phyloP scores from a whole-genome alignment of 1,140 invertebrate species.

The Tribolium madens region DNA sequence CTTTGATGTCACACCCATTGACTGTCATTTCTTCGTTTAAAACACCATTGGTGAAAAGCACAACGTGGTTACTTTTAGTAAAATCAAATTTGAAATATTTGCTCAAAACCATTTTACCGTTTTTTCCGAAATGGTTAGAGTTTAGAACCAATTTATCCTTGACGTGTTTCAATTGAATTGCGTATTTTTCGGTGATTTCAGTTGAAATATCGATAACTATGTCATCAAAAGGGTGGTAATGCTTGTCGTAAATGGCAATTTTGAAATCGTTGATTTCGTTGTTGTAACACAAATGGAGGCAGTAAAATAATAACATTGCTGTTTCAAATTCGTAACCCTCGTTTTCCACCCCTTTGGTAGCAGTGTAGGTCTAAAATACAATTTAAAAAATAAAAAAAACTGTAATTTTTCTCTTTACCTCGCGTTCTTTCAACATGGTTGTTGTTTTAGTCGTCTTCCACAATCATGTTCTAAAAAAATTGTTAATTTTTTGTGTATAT shows the following conservation, averaged over 20 bases:
- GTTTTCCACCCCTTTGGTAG: constrained; percentile 18
- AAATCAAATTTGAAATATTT: constrained; percentile 28
- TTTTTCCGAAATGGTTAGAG: constrained; percentile 1
- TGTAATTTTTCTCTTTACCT: background rate
- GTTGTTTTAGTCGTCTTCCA: too few species aligned
- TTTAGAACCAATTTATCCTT: background rate
- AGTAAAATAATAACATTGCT: background rate
- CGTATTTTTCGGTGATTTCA: background rate
- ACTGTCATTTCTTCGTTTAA: constrained; percentile 17
- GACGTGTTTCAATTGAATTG: constrained; percentile 8
- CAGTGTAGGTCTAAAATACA: background rate
- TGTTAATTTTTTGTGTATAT: too few species aligned
- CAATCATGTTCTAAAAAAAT: background rate
- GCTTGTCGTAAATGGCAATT: constrained; percentile 10
- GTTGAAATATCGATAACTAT: background rate
- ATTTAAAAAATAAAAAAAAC: background rate
- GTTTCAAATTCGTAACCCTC: constrained; percentile 13
- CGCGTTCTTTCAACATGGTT: background rate
- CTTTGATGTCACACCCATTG: background rate
- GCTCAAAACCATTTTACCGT: constrained; percentile 4
- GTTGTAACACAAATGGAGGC: constrained; percentile 1
- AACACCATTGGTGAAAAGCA: background rate
- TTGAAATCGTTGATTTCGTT: background rate
- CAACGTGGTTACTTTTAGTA: background rate
- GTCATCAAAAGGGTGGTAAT: constrained; percentile 9